Base-by-base conservation (phyloP, 2,888 invertebrate species). In the Altica lythri region DNA sequence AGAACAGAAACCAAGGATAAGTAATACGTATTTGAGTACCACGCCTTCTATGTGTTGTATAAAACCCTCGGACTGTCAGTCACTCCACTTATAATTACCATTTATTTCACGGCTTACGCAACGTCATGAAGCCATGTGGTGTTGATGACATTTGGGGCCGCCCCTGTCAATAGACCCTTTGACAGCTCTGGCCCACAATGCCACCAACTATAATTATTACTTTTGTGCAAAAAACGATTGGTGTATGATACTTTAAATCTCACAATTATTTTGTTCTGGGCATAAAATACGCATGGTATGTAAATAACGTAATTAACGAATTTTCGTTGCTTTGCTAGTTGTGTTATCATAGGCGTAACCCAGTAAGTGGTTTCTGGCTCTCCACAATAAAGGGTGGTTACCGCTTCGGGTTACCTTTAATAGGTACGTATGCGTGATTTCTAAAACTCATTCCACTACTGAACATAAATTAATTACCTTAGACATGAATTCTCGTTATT, bases 11-110 rank as follows among this genome's bases (percentile, higher is more conserved):
- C n/a, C 9, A 13, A 25, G 27, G 9, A 44, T 43, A 51, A 48
- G 43, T 43, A 52, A 45, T 47, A 51, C 68, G 68, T 72, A 72
- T 72, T 72, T 72, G 66, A 65, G 59, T 59, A 65, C 64, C 67
- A 66, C 72, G 70, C 71, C 71, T 71, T 57, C 65, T 65, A 58
- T 65, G 63, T 65, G 68, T 69, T 68, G 67, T 63, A 67, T 67
- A 70, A 73, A 72, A 72, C 72, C 72, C 73, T 72, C 67, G 67
- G 72, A 74, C 72, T 73, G 74, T 74, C 75, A 75, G 72, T 71
- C 72, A 72, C 71, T 73, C 70, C 68, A 69, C 67, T 73, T 57
- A 71, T 74, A 74, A 75, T 75, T 74, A 73, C 70, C 73, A 72
- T 73, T 73, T 71, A 74, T 74, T 75, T 74, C 68, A 72, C 70